phyloP scores from a whole-genome alignment of 2,113 vertebrate genomes.

The Apteryx owenii region DNA sequence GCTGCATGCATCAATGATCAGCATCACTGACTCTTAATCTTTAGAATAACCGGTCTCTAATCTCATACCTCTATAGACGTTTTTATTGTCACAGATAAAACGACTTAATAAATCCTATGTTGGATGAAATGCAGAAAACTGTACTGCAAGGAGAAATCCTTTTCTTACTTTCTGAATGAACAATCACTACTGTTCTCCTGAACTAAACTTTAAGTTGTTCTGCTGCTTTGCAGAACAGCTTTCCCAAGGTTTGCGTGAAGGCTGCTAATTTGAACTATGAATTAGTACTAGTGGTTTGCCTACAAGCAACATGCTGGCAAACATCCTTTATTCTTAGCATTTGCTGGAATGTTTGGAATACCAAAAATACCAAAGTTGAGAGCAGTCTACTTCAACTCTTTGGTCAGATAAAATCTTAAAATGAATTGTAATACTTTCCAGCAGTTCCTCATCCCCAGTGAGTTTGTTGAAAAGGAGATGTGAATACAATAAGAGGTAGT shows the following conservation, averaged over 20 bases:
- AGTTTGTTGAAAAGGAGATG: not conserved
- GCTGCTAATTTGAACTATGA: not conserved
- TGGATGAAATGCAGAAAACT: not conserved
- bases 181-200: not conserved
- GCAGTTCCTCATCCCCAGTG: not conserved
- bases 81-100: not conserved
- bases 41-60: not conserved
- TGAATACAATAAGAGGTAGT: fast-evolving
- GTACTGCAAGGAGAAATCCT: not conserved
- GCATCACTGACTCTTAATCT: not conserved
- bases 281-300: not conserved
- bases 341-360: not conserved
- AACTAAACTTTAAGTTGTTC: not conserved
- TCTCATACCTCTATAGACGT: not conserved
- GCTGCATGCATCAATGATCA: not conserved
- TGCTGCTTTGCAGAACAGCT: not conserved
- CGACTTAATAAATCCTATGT: not conserved
- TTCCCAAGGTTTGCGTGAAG: not conserved
- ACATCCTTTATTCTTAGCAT: not conserved
- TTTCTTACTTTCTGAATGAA: not conserved
- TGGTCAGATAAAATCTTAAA: not conserved
- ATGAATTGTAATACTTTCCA: not conserved
- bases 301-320: not conserved
- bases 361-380: not conserved
- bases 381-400: not conserved